Evolutionary conservation across 2,797 vertebrate species (phyloP), one percentile per base, ranked within the genome.

Genomic region (Chelon auratus): DNA sequence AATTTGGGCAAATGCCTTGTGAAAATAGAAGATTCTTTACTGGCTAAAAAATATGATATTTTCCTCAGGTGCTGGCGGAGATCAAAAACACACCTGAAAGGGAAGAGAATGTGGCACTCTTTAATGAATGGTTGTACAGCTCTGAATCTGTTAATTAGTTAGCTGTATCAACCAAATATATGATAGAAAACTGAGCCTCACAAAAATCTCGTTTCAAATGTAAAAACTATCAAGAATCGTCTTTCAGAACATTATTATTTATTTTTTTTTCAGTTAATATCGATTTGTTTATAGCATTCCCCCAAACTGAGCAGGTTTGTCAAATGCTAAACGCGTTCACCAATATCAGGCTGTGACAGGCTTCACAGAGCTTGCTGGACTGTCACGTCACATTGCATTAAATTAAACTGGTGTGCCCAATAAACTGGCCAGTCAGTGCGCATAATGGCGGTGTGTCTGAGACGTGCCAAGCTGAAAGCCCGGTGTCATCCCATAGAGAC

Each of bases 401-500:
- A n/a, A 57, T 60, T 36, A 6, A 37, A 66, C 18, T 10, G 40
- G 9, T 55, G 51, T 22, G 10, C 4, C n/a, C 20, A 40, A 50
- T 63, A 58, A 43, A 57, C 1, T 56, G 24, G 0, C 6, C 9
- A 3, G 40, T 62, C 61, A 5, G 10, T 33, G 2, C 12, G 9
- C 33, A 17, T 68, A 43, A 56, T 11, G 18, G 48, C 20, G 12
- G 37, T 30, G 14, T 48, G 10, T 58, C 40, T 62, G 57, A 68
- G 15, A 36, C 36, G 3, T 52, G 53, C 67, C 39, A 53, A 71
- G 68, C 56, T 58, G 40, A 64, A 80, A 58, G 68, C 66, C 58
- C 50, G 30, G 15, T 63, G 47, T 59, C 39, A 43, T 18, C n/a
- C 26, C n/a, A 72, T 72, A 52, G 17, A 37, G 54, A 39, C 30